These are phyloP conservation scores for Philaethria dido DNA, from an alignment of 2,888 invertebrate species.

Conservation along the genomic window DNA sequence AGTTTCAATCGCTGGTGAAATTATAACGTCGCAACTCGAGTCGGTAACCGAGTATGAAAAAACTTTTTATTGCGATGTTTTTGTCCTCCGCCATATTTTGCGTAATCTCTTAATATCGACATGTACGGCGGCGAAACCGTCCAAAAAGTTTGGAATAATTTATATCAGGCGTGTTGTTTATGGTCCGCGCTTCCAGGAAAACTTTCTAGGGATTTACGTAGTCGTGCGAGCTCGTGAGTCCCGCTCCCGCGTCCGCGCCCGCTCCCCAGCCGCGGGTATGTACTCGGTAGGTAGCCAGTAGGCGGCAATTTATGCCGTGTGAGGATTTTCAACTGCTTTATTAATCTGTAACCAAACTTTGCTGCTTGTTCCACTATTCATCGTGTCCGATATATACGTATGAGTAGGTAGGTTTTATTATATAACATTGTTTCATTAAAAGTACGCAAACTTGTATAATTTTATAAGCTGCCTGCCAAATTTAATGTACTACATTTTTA, in stretches of 20 bases:
- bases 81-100: constrained; percentile 36
- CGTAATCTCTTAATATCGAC: constrained; percentile 40
- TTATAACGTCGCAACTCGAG: constrained; percentile 4
- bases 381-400: neutral
- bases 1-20: constrained; percentile 4
- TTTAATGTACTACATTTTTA: neutral
- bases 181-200: constrained; percentile 28
- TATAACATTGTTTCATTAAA: neutral
- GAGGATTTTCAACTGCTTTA: constrained; percentile 26
- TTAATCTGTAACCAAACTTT: constrained; percentile 18
- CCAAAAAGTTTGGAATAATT: constrained; percentile 38
- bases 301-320: constrained; percentile 13
- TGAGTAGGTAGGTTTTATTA: no score
- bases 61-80: constrained; percentile 36
- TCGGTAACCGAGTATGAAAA: constrained; percentile 30
- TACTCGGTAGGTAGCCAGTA: neutral
- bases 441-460: neutral
- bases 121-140: constrained; percentile 26
- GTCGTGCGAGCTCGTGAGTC: constrained; percentile 14
- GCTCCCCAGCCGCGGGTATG: neutral
- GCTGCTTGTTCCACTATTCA: neutral
- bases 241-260: no score
- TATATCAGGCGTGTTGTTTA: constrained; percentile 38
- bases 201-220: constrained; percentile 32
- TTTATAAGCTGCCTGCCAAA: neutral